A percentile compares a stretch with the other conserved stretches of the same genome.
Evolutionary conservation across 2,888 invertebrate species (phyloP).

Genomic region (Lasioglossum pauxillum): DNA sequence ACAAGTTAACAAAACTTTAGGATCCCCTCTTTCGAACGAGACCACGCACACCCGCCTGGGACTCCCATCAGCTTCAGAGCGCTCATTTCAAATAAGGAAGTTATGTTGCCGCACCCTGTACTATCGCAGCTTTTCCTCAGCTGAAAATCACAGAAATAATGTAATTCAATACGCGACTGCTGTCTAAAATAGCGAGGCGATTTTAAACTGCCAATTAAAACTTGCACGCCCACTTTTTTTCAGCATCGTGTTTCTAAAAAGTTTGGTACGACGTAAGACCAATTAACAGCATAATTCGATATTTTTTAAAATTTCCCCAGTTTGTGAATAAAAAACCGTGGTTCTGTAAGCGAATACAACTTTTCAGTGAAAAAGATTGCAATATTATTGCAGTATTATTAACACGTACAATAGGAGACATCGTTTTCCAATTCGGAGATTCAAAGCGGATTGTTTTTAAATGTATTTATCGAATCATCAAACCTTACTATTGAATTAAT

Average conservation of each 20-base stretch:
- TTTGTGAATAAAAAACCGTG: neutral
- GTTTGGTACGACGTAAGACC: neutral
- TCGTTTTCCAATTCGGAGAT: neutral
- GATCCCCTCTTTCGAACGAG: too few species aligned
- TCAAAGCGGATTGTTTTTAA: neutral
- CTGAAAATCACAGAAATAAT: neutral
- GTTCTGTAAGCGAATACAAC: neutral
- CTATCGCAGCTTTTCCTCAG: neutral
- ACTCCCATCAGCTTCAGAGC: too few species aligned
- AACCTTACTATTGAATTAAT: neutral
- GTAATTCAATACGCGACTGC: neutral
- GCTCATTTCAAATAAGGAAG: too few species aligned
- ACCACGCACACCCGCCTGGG: too few species aligned
- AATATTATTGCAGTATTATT: neutral
- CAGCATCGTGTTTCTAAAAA: neutral
- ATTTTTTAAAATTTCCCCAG: neutral
- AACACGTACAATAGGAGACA: neutral
- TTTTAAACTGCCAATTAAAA: neutral
- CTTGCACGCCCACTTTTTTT: neutral
- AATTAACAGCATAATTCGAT: slow-evolving; percentile 3
- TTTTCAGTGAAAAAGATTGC: neutral
- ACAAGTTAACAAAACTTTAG: too few species aligned
- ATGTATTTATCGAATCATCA: neutral
- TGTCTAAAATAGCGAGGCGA: neutral
- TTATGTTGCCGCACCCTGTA: too few species aligned